Evolutionary conservation across 2,113 vertebrate genomes (phyloP).

Genomic region (Todiramphus chloris): DNA sequence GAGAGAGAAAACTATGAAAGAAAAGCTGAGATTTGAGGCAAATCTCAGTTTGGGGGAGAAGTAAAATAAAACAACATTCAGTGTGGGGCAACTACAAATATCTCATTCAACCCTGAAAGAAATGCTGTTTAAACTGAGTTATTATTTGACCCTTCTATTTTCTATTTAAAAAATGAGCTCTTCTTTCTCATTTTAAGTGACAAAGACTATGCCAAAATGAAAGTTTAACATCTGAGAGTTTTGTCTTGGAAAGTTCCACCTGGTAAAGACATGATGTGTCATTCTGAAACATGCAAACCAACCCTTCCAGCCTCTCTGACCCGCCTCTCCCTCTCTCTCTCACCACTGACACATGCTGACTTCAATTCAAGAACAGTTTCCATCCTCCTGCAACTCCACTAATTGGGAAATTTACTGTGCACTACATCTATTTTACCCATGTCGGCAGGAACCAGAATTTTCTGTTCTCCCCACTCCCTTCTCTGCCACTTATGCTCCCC

Average conservation of each 20-base stretch:
- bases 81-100: neutral
- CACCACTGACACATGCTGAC: neutral
- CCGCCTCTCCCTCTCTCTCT: neutral
- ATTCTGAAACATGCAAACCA: neutral
- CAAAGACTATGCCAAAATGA: neutral
- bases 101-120: neutral
- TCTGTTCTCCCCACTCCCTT: neutral
- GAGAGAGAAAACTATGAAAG: neutral
- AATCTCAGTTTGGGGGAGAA: neutral
- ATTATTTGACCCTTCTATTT: neutral
- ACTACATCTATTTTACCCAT: neutral
- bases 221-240: neutral
- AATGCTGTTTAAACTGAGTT: neutral
- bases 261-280: neutral
- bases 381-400: neutral
- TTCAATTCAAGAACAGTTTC: neutral
- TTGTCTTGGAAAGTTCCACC: neutral
- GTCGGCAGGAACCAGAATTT: neutral
- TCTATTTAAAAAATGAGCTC: neutral
- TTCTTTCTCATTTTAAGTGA: neutral
- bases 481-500: neutral
- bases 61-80: neutral
- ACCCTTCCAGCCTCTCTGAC: neutral
- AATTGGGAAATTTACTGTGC: neutral
- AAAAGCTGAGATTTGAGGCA: neutral